Conservation (phyloP, 2,797 vertebrate species). For the Sebastes hopkinsi region DNA sequence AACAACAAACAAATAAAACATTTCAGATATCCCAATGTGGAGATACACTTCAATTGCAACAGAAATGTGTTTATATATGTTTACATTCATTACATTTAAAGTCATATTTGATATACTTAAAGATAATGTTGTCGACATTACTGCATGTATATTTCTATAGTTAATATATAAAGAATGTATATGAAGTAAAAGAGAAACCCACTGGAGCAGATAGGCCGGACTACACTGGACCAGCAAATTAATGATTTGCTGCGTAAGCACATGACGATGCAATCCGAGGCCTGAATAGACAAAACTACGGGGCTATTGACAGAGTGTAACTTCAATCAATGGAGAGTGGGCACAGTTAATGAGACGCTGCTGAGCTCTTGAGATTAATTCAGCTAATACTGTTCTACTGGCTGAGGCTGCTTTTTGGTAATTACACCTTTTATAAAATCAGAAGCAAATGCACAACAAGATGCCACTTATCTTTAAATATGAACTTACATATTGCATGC, state of each 20-base stretch:
- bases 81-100: too few relatives aligned
- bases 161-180: not conserved
- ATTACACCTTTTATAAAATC: slow-evolving; percentile 22
- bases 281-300: slow-evolving; percentile 73
- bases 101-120: not conserved
- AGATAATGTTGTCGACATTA: not conserved
- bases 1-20: slow-evolving; percentile 54
- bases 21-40: not conserved
- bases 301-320: slow-evolving; percentile 70
- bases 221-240: slow-evolving; percentile 46
- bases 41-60: not conserved
- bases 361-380: slow-evolving; percentile 65
- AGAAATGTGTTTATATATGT: not conserved
- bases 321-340: slow-evolving; percentile 71
- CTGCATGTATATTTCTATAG: not conserved
- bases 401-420: slow-evolving; percentile 51
- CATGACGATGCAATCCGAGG: slow-evolving; percentile 56
- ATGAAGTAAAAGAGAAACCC: not conserved
- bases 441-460: not conserved
- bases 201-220: slow-evolving; percentile 15
- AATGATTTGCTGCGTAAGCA: slow-evolving; percentile 70
- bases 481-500: not conserved
- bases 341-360: slow-evolving; percentile 55
- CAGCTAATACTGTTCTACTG: slow-evolving; percentile 41
- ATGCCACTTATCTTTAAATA: not conserved